These are phyloP conservation scores for Penaeus indicus DNA, from an alignment of 1,140 invertebrate species.

Conservation along the genomic window DNA sequence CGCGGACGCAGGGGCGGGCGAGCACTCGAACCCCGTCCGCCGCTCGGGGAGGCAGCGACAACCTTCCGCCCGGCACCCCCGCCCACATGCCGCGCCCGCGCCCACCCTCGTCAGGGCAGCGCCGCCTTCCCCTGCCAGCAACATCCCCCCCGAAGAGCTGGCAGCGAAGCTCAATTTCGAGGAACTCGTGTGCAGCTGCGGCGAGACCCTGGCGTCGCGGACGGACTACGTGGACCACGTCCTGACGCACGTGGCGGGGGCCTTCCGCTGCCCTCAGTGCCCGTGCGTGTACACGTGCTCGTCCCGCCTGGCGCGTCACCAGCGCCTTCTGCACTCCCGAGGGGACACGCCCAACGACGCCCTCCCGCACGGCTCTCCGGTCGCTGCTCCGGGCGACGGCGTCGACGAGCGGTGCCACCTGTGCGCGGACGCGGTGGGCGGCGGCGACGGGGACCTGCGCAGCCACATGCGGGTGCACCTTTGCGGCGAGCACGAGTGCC, in stretches of 20 bases:
- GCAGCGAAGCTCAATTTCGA: neutral
- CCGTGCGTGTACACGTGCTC: slow-evolving; percentile 41
- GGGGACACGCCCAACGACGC: slow-evolving; percentile 1
- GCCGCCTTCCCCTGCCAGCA: neutral
- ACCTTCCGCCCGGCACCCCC: no score
- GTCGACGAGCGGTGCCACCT: neutral
- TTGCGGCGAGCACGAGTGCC: slow-evolving; percentile 38
- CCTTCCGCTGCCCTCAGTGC: slow-evolving; percentile 47
- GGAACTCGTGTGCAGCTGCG: slow-evolving; percentile 33
- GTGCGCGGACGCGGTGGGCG: slow-evolving; percentile 5
- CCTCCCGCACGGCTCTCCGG: neutral
- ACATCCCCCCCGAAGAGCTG: neutral
- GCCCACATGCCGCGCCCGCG: no score
- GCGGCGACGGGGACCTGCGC: neutral
- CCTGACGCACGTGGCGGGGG: slow-evolving; percentile 31
- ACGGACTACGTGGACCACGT: slow-evolving; percentile 40
- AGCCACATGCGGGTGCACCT: slow-evolving; percentile 36
- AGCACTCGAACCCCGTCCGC: no score
- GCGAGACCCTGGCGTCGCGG: slow-evolving; percentile 5
- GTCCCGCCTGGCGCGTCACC: slow-evolving; percentile 39
- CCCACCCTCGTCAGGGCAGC: no score
- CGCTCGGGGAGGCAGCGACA: no score
- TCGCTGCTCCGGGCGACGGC: neutral
- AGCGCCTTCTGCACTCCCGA: slow-evolving; percentile 37
- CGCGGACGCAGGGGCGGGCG: no score